phyloP scores from a whole-genome alignment of 1,140 invertebrate genomes.

The Dendrolimus kikuchii region DNA sequence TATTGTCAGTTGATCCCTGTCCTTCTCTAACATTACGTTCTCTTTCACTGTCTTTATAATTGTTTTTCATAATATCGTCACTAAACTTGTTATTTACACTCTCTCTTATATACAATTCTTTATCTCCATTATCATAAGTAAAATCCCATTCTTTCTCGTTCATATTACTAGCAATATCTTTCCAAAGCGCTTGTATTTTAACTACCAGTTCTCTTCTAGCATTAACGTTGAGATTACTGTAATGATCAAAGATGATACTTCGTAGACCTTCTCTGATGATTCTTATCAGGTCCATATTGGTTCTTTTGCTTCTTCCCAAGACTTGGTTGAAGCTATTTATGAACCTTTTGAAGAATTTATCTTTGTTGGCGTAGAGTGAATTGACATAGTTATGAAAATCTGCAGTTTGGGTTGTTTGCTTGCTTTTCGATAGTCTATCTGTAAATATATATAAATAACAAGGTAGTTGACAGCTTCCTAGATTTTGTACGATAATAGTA shows the following conservation, averaged over 20 bases:
- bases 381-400: conserved; percentile 22
- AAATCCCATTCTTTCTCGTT: too few relatives aligned
- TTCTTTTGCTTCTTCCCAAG: conserved; percentile 5
- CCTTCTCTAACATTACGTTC: too few relatives aligned
- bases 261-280: conserved; percentile 16
- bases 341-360: conserved; percentile 15
- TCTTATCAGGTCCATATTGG: conserved; percentile 8
- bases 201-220: conserved; percentile 11
- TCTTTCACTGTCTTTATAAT: too few relatives aligned
- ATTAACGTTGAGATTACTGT: conserved; percentile 12
- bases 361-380: conserved; percentile 23
- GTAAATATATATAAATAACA: too few relatives aligned
- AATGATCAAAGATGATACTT: conserved; percentile 21
- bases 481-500: too few relatives aligned
- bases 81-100: too few relatives aligned
- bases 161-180: not conserved
- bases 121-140: too few relatives aligned
- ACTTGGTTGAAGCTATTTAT: conserved; percentile 13
- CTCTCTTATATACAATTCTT: too few relatives aligned
- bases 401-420: not conserved
- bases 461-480: too few relatives aligned
- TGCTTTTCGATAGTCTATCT: too few relatives aligned
- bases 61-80: too few relatives aligned
- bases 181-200: conserved; percentile 13
- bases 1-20: too few relatives aligned